Evolutionary conservation across 1,140 invertebrate species (phyloP).

Genomic region (Rhagoletis zephyria): DNA sequence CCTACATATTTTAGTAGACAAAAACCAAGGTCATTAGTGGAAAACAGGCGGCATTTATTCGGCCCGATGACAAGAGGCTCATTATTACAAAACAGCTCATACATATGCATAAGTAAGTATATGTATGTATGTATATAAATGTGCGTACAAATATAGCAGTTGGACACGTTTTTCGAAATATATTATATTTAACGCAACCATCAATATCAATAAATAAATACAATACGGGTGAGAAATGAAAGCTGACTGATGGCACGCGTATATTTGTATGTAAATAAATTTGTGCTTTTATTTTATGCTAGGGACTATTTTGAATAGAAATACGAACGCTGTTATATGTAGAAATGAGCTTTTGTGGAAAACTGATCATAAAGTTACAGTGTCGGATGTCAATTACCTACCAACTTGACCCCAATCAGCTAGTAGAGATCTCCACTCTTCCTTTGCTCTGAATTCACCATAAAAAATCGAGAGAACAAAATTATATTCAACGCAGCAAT

Average conservation of each 20-base stretch:
- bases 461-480: no score
- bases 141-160: no score
- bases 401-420: no score
- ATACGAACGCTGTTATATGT: not conserved
- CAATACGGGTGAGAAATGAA: not conserved
- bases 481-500: no score
- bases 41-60: no score
- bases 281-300: no score
- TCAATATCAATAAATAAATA: not conserved
- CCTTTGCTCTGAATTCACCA: no score
- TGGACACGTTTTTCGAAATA: no score
- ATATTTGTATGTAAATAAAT: not conserved
- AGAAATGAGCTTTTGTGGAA: no score
- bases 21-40: not conserved
- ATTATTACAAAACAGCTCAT: not conserved
- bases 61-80: not conserved
- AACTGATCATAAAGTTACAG: no score
- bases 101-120: not conserved
- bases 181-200: not conserved
- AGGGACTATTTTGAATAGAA: not conserved
- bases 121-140: not conserved
- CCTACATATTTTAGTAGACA: not conserved
- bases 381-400: no score
- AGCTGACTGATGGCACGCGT: not conserved
- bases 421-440: no score